Percentiles rank a stretch among this genome's conserved stretches.
Evolutionary conservation across 2,797 vertebrate genomes (phyloP).

Genomic region (Chrysocyon brachyurus): DNA sequence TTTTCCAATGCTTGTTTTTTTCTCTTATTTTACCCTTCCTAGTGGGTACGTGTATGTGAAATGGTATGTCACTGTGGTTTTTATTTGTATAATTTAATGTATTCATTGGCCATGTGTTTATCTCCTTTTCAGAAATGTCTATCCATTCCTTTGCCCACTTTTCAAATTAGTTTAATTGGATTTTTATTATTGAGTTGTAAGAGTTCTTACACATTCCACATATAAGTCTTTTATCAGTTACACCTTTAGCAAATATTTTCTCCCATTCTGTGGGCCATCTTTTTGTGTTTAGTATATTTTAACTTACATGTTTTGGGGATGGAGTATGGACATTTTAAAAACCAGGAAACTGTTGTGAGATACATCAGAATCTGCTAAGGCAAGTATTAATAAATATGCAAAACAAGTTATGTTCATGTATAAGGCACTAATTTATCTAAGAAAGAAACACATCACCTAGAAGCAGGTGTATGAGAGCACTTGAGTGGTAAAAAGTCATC

Average conservation of each 20-base stretch:
- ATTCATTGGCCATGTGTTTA: background rate
- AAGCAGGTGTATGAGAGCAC: background rate
- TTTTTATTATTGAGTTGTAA: background rate
- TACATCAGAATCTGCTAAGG: background rate
- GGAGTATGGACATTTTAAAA: background rate
- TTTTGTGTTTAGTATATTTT: slow-evolving; percentile 21
- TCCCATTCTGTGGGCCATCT: background rate
- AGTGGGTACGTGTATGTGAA: background rate
- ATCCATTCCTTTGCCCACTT: background rate
- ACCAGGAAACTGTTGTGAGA: background rate
- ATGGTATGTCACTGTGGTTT: background rate
- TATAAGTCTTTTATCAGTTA: background rate
- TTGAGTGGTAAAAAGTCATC: background rate
- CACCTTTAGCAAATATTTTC: background rate
- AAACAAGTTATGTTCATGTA: background rate
- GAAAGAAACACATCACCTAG: background rate
- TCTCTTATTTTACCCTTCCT: background rate
- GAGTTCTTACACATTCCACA: background rate
- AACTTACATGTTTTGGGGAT: background rate
- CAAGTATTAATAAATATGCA: background rate
- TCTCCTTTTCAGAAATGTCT: background rate
- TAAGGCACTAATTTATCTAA: background rate
- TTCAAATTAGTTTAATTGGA: background rate
- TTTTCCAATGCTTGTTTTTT: background rate
- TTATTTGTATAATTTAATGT: background rate